These are phyloP conservation scores for Thaumatotibia leucotreta DNA, from an alignment of 1,140 invertebrate genomes.

Conservation along the genomic window DNA sequence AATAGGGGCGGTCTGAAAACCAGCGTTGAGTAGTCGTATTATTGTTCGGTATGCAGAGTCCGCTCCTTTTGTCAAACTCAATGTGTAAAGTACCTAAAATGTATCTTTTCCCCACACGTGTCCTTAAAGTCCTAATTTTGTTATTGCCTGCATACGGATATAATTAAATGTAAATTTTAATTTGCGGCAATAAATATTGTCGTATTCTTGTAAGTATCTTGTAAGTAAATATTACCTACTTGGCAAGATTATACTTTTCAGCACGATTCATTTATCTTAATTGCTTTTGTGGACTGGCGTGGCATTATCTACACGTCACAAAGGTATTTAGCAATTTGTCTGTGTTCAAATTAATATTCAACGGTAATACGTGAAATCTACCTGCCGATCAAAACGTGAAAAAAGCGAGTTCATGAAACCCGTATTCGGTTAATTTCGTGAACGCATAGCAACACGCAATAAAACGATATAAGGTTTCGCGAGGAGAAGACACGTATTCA, in stretches of 20 bases:
- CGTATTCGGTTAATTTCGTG: constrained; percentile 1
- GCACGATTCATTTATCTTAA: not conserved
- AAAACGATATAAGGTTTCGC: not conserved
- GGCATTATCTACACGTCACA: not conserved
- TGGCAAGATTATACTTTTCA: not conserved
- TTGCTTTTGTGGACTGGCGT: not conserved
- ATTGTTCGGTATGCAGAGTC: too few species aligned
- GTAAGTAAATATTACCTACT: too few species aligned
- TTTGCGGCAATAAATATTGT: too few species aligned
- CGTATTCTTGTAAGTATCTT: too few species aligned
- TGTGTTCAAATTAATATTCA: not conserved
- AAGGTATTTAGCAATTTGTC: not conserved
- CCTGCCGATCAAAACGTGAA: not conserved
- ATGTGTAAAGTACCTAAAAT: too few species aligned
- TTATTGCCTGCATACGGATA: too few species aligned
- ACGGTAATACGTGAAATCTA: not conserved
- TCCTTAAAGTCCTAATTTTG: too few species aligned
- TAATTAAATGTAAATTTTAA: too few species aligned
- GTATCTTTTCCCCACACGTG: too few species aligned
- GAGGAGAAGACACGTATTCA: not conserved
- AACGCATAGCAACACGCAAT: not conserved
- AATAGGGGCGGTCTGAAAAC: too few species aligned
- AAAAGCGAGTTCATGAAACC: constrained; percentile 5
- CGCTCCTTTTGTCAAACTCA: too few species aligned
- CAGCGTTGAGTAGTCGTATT: too few species aligned